A percentile compares a stretch with the other conserved stretches of the same genome.
Evolutionary conservation across 2,888 invertebrate species (phyloP).

Genomic region (Megamerina dolium): DNA sequence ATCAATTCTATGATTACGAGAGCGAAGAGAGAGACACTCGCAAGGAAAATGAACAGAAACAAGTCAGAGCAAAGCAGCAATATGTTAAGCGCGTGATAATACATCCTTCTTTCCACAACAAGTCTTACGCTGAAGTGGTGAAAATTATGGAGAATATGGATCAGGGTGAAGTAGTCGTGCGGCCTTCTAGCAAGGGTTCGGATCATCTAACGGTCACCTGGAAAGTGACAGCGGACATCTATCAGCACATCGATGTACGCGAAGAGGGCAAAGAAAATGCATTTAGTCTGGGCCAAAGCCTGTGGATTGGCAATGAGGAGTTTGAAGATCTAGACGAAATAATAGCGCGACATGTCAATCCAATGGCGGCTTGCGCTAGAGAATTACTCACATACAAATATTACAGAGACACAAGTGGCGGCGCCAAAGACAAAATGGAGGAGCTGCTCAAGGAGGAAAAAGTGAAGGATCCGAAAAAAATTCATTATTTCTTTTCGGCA

Average conservation of each 20-base stretch:
- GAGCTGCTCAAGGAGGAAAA: constrained; percentile 85
- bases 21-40: constrained; percentile 73
- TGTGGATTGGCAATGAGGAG: constrained; percentile 87
- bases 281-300: constrained; percentile 82
- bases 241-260: constrained; percentile 92
- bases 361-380: constrained; percentile 90
- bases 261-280: constrained; percentile 96
- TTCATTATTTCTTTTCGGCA: constrained; percentile 81
- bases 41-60: constrained; percentile 74
- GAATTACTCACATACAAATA: constrained; percentile 91
- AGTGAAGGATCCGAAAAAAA: constrained; percentile 77
- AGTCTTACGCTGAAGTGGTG: constrained; percentile 87
- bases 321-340: constrained; percentile 99
- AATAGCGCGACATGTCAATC: constrained; percentile 90
- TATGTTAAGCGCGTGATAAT: constrained; percentile 96
- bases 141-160: constrained; percentile 87
- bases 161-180: constrained; percentile 92
- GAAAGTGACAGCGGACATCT: constrained; percentile 93
- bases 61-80: constrained; percentile 73
- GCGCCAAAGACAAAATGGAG: constrained; percentile 80
- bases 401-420: constrained; percentile 70
- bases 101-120: constrained; percentile 96
- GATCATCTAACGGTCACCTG: constrained; percentile 97
- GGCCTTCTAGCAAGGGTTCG: constrained; percentile 95
- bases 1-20: constrained; percentile 86